Conservation (phyloP, 2,797 vertebrate species). For the Rousettus madagascariensis region DNA sequence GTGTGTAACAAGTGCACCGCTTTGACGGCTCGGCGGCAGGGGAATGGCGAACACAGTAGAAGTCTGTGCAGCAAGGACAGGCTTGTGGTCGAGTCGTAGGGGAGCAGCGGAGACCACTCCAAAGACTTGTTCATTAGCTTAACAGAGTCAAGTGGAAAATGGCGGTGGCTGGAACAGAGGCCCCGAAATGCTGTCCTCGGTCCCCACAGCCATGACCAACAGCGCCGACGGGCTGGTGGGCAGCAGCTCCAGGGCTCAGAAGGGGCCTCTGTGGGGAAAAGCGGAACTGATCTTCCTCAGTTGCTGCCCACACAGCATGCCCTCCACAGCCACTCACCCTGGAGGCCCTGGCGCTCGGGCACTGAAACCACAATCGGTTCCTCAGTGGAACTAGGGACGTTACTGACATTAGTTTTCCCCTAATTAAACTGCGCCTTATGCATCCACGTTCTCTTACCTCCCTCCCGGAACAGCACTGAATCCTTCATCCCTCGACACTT, state of each 20-base stretch:
- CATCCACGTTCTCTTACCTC: background rate
- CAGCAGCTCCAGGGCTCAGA: background rate
- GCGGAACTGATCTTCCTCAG: background rate
- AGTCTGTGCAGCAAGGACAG: background rate
- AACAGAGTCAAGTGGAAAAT: background rate
- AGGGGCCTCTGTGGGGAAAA: background rate
- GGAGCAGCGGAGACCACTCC: fast-evolving
- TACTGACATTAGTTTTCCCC: background rate
- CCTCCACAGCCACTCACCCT: background rate
- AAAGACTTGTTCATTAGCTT: background rate
- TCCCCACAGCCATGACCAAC: background rate
- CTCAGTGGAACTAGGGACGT: background rate
- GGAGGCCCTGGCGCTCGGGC: background rate
- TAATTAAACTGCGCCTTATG: background rate
- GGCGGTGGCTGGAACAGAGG: background rate
- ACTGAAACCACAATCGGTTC: background rate
- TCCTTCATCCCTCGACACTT: background rate
- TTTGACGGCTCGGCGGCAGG: background rate
- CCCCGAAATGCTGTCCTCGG: fast-evolving
- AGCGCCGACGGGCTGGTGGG: background rate
- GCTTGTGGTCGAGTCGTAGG: background rate
- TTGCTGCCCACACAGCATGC: too few relatives aligned
- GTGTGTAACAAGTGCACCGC: fast-evolving
- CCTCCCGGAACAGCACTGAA: background rate
- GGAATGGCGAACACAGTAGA: background rate